These are phyloP conservation scores for Tautogolabrus adspersus DNA, from an alignment of 2,113 vertebrate genomes.

Conservation along the genomic window DNA sequence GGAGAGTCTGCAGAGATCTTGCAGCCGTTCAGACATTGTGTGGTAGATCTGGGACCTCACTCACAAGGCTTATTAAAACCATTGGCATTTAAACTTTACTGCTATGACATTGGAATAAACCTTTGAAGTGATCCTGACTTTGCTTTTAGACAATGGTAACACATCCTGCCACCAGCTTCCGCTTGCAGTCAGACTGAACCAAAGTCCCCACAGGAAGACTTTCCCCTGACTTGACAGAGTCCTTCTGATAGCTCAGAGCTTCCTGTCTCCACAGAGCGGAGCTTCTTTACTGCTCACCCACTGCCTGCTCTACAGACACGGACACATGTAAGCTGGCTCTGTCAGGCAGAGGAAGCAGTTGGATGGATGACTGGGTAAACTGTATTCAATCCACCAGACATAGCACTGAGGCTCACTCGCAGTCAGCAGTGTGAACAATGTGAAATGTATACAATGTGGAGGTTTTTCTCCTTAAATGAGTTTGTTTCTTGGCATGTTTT, in stretches of 20 bases:
- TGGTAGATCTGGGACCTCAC: neutral
- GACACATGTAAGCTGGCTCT: conserved; percentile 9
- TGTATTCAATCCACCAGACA: conserved; percentile 9
- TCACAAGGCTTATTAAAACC: neutral
- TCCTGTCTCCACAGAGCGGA: neutral
- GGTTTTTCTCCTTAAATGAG: neutral
- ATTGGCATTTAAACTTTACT: neutral
- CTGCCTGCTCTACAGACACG: conserved; percentile 20
- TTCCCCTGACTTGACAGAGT: conserved; percentile 15
- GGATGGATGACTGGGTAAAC: conserved; percentile 6
- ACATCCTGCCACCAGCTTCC: conserved; percentile 6
- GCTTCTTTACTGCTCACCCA: conserved; percentile 7
- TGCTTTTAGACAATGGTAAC: conserved; percentile 10
- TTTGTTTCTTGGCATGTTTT: conserved; percentile 2
- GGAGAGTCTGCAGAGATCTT: neutral
- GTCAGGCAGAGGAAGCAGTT: conserved; percentile 11
- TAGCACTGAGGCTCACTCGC: conserved; percentile 12
- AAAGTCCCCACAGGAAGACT: conserved; percentile 11
- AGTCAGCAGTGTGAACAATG: neutral
- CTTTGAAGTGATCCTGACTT: neutral
- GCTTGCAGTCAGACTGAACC: conserved; percentile 22
- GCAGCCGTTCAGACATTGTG: neutral
- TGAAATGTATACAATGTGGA: neutral
- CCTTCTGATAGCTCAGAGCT: conserved; percentile 18
- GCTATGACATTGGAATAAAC: neutral